Evolutionary conservation across 2,888 invertebrate species (phyloP).

Genomic region (Conus canariensis): DNA sequence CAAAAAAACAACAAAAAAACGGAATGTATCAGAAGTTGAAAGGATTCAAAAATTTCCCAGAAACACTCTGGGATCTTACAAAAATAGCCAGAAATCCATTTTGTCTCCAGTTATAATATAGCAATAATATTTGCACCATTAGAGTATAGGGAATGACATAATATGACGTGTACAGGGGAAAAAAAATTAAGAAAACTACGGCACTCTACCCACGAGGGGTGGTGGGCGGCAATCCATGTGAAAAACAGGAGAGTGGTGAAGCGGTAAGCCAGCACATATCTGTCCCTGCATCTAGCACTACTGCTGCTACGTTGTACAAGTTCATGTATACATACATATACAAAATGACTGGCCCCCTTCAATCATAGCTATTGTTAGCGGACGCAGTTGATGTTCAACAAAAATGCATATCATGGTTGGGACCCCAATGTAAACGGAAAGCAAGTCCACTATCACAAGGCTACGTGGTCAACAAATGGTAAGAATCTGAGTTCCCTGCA

Average conservation of each 20-base stretch:
- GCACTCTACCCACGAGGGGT: background rate
- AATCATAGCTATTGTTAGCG: background rate
- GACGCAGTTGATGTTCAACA: background rate
- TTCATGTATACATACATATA: background rate
- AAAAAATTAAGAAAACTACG: background rate
- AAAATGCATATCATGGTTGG: background rate
- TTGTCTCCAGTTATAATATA: background rate
- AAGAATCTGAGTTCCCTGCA: constrained; percentile 10
- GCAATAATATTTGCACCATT: background rate
- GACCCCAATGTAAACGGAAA: background rate
- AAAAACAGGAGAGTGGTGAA: background rate
- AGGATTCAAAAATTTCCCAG: background rate
- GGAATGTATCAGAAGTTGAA: constrained; percentile 22
- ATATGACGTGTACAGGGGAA: background rate
- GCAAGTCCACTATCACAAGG: background rate
- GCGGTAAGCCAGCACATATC: background rate
- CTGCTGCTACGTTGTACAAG: background rate
- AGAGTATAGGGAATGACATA: background rate
- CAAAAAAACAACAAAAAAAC: background rate
- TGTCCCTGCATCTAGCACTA: background rate
- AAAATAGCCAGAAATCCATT: constrained; percentile 2
- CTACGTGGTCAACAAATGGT: background rate
- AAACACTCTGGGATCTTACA: background rate
- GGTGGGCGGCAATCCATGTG: background rate
- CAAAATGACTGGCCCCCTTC: background rate